Evolutionary conservation across 1,140 invertebrate genomes (phyloP).

Genomic region (Scaptomyza hsui): DNA sequence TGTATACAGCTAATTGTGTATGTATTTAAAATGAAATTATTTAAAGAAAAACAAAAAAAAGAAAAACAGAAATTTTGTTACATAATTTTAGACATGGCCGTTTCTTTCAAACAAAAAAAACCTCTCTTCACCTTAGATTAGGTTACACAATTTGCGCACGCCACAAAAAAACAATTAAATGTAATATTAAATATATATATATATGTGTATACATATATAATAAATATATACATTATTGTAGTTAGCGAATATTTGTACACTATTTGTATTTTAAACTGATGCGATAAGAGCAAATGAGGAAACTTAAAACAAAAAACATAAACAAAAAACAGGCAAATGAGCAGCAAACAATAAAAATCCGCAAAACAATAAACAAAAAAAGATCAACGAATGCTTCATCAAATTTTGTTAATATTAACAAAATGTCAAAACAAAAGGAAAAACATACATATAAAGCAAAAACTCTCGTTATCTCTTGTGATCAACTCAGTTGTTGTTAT

Average conservation of each 20-base stretch:
- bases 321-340: conserved; percentile 3
- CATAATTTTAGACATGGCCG: conserved; percentile 59
- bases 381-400: conserved; percentile 50
- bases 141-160: conserved; percentile 25
- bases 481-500: conserved; percentile 81
- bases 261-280: conserved; percentile 68
- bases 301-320: conserved; percentile 16
- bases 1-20: conserved; percentile 2
- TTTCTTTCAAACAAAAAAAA: conserved; percentile 33
- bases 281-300: conserved; percentile 3
- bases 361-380: not conserved
- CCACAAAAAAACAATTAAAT: conserved; percentile 4
- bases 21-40: conserved; percentile 42
- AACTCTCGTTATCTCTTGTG: conserved; percentile 80
- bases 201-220: conserved; percentile 36
- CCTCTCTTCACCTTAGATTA: conserved; percentile 14
- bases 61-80: conserved; percentile 43
- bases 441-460: conserved; percentile 47
- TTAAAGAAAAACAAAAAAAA: conserved; percentile 1
- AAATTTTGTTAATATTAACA: conserved; percentile 48
- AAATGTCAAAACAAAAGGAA: conserved; percentile 30
- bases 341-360: conserved; percentile 5
- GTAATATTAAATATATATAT: conserved; percentile 28
- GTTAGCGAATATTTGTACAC: conserved; percentile 77
- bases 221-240: conserved; percentile 48